Evolutionary conservation across 2,888 invertebrate species (phyloP).

Genomic region (Campopleginae sp.): DNA sequence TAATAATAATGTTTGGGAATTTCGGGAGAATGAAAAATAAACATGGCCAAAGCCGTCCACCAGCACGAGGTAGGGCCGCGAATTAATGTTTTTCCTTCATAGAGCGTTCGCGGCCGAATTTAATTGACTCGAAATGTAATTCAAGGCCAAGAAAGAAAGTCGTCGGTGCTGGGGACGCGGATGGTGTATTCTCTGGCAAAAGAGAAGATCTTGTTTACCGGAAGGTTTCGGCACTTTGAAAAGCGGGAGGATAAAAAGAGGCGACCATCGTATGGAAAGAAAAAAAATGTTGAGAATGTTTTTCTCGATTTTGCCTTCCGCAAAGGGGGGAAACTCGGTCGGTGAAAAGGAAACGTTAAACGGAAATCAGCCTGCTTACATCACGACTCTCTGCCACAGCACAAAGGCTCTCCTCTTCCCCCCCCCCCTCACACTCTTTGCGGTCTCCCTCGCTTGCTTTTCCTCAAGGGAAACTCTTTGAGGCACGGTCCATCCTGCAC

Average conservation of each 20-base stretch:
- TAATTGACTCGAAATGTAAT: constrained; percentile 27
- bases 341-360: constrained; percentile 76
- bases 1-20: neutral
- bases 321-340: constrained; percentile 63
- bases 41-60: neutral
- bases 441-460: constrained; percentile 63
- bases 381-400: constrained; percentile 67
- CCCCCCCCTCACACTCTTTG: constrained; percentile 49
- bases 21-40: neutral
- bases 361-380: constrained; percentile 78
- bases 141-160: constrained; percentile 27
- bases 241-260: constrained; percentile 30
- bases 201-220: constrained; percentile 64
- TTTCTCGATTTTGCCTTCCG: constrained; percentile 58
- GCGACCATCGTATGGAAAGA: constrained; percentile 27
- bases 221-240: constrained; percentile 55
- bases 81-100: neutral
- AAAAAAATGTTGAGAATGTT: constrained; percentile 38
- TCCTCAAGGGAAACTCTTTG: constrained; percentile 76
- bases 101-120: neutral
- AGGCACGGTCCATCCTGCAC: constrained; percentile 63
- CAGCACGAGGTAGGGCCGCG: neutral
- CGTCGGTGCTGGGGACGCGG: constrained; percentile 17
- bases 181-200: constrained; percentile 37
- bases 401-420: constrained; percentile 66